Evolutionary conservation across 1,140 invertebrate species (phyloP), one percentile per base, ranked within the genome.

Genomic region (Macrosteles quadrilineatus): DNA sequence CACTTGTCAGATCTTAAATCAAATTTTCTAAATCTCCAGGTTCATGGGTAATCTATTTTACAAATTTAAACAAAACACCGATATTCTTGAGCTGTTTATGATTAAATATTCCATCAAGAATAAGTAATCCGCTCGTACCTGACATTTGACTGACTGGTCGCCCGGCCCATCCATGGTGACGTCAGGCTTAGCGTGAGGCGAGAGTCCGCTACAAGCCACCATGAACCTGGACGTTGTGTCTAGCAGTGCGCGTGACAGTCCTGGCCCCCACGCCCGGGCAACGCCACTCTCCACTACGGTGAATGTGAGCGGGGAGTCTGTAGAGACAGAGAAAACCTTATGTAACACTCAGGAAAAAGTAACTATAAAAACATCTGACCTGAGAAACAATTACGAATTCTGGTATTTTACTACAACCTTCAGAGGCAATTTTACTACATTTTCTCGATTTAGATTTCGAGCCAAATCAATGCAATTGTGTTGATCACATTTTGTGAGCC

Each of bases 111-210:
- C n/a, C n/a, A n/a, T n/a, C n/a, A n/a, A n/a, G n/a, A n/a, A n/a
- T n/a, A n/a, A n/a, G n/a, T n/a, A n/a, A n/a, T n/a, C n/a, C n/a
- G 14, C 32, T 36, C 32, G 4, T 73, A 81, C 53, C 76, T 81
- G 77, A 79, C 85, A 82, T 81, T 88, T 30, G 85, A 86, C 66
- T 11, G 71, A 69, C 69, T 88, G 85, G 72, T 87, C 88, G 69
- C 90, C 88, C 12, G 90, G 89, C 6, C 90, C 87, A 73, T 88
- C 84, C 67, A 90, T 83, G 76, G 83, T 74, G 53, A 77, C 77
- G 11, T 72, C 65, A 21, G 77, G 77, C 19, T 67, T 31, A 12
- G 47, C 50, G 1, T 67, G 69, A 11, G 71, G 67, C 9, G 36
- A 45, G 21, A 73, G 32, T 2, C 74, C 73, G n/a, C 57, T 67